Evolutionary conservation across 2,888 invertebrate genomes (phyloP), one percentile per base, ranked within the genome.

Genomic region (Junonia oenone): DNA sequence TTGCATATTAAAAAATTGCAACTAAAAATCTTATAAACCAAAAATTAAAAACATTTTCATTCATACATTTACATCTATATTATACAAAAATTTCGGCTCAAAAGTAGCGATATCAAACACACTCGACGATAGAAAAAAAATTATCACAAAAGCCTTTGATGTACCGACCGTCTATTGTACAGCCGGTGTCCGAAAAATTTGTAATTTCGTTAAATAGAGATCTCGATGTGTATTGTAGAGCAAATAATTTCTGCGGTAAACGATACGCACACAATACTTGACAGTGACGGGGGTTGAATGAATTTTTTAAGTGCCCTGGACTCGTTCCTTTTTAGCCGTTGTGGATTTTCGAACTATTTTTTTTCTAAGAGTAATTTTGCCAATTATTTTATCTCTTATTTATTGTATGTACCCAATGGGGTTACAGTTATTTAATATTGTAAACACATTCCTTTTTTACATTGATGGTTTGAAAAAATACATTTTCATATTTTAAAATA

Each of bases 221-320:
- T 75, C 76, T 83, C 73, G 67, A 68, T 65, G 59, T 63, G 72
- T 69, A 81, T 87, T 86, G 84, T 86, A 65, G 69, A 63, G 74
- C 72, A 74, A 80, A 85, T 86, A 85, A 86, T 88, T 87, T 88
- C 75, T 90, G 89, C 82, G 89, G 89, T 89, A 87, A 89, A 68
- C 76, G 88, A 89, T 89, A 87, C 87, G 75, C 67, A 58, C 59
- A 87, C 84, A 86, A 89, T 80, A 60, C 77, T 0, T 76, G 84
- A 83, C 85, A 78, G 73, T 86, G 85, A 84, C 62, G 75, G 73
- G 77, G 85, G 86, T 75, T 15, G 17, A 33, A 13, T 33, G 29
- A 29, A 13, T 31, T 48, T 53, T 53, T 43, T 43, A 48, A 54
- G 51, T 47, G 52, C 35, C 8, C 58, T 51, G 45, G 37, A 61